These are phyloP conservation scores for Spodoptera litura DNA, from an alignment of 1,140 invertebrate species.

Conservation along the genomic window DNA sequence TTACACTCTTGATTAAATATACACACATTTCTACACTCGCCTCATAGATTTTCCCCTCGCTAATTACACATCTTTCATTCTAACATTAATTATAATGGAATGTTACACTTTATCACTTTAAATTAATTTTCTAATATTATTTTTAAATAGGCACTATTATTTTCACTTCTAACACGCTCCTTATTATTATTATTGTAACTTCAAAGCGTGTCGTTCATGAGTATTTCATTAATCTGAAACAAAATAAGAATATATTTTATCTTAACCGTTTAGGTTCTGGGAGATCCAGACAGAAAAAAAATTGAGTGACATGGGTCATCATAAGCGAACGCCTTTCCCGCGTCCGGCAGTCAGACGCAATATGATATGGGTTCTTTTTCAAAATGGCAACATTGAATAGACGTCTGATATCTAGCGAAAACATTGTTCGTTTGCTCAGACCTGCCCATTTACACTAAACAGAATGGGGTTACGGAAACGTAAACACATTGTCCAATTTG, in stretches of 20 bases:
- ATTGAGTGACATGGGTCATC: conserved; percentile 55
- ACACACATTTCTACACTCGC: conserved; percentile 17
- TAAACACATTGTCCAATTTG: conserved; percentile 35
- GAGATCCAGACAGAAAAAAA: conserved; percentile 4
- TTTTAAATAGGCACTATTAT: conserved; percentile 42
- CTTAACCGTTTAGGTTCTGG: conserved; percentile 22
- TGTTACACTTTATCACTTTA: conserved; percentile 26
- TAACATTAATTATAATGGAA: conserved; percentile 24
- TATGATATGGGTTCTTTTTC: conserved; percentile 59
- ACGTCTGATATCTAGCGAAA: conserved; percentile 24
- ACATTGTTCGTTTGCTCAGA: conserved; percentile 22
- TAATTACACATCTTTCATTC: conserved; percentile 26
- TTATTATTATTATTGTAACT: conserved; percentile 9
- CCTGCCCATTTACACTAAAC: conserved; percentile 13
- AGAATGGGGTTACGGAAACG: conserved; percentile 33
- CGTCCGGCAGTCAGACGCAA: conserved; percentile 54
- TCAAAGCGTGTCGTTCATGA: background rate
- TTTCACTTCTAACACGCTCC: background rate
- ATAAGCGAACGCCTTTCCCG: conserved; percentile 54
- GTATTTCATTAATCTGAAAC: conserved; percentile 47
- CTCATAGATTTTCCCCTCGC: background rate
- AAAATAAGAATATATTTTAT: conserved; percentile 33
- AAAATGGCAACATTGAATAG: conserved; percentile 45
- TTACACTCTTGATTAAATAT: conserved; percentile 33
- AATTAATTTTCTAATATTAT: conserved; percentile 5